Base-by-base conservation (phyloP, 2,888 invertebrate species). In the Lycaena phlaeas region DNA sequence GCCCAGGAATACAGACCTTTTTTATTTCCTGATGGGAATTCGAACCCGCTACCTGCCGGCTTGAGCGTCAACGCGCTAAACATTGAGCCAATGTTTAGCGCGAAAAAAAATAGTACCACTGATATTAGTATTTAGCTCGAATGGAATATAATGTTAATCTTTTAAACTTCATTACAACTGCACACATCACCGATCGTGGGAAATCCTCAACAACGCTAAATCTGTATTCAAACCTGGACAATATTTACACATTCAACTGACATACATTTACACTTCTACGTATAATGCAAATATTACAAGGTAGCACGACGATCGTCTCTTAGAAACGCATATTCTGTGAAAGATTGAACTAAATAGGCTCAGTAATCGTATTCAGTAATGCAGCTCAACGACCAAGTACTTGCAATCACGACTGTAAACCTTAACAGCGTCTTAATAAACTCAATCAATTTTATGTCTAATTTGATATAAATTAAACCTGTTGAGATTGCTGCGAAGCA, bases 221-320 rank as follows among this genome's bases (percentile, higher is more conserved):
- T 34, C 22, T 22, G 34, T 34, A 34, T 34, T 18, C 34, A 18
- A 9, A 4, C 7, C 18, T 18, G 18, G 11, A n/a, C 18, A 17
- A 34, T 22, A 34, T 11, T 34, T 34, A 22, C 34, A 34, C 18
- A 34, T 34, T 34, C 34, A 22, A 12, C 22, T 34, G 34, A 34
- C 34, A 18, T 34, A 34, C 34, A 34, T 34, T 34, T 22, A 12
- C 34, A 34, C 34, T 34, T 34, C 34, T 34, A 22, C 34, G 34
- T 34, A 34, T 34, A 22, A 34, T 34, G 34, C 34, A 34, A 34
- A 34, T 34, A 34, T 34, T 34, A 34, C 34, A 17, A 9, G 10
- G 34, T 34, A 34, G 9, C 6, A 22, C 22, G 7, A 5, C 22
- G 9, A 22, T 22, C 26, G 36, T 36, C 22, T 36, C 36, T 26